These are phyloP conservation scores for Jordanella pulchra DNA, from an alignment of 2,797 vertebrate species.

Conservation along the genomic window DNA sequence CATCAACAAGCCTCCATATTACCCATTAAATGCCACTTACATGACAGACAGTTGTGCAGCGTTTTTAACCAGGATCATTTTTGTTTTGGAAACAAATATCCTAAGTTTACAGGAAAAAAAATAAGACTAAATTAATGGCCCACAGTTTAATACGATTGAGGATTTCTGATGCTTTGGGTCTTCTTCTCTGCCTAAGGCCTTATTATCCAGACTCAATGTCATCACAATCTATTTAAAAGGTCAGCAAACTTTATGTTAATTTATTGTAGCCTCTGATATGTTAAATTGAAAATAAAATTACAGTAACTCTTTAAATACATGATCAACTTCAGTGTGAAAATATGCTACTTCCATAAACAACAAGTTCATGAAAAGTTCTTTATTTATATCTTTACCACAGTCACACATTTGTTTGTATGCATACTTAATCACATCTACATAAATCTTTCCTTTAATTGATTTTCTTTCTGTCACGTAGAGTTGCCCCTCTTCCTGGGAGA, in stretches of 20 bases:
- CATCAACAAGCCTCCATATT: neutral
- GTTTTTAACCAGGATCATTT: neutral
- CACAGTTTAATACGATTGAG: neutral
- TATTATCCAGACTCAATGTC: neutral
- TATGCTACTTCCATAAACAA: neutral
- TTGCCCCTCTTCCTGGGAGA: slow-evolving; percentile 85
- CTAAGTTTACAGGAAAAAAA: no score
- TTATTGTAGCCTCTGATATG: neutral
- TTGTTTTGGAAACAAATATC: neutral
- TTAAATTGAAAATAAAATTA: neutral
- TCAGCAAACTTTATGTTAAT: neutral
- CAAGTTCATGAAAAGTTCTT: neutral
- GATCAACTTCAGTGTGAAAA: neutral
- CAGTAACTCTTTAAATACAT: neutral
- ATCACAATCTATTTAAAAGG: neutral
- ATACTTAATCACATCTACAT: neutral
- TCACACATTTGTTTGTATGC: neutral
- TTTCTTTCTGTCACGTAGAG: slow-evolving; percentile 69
- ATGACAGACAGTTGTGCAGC: neutral
- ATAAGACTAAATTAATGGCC: no score
- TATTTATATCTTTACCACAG: neutral
- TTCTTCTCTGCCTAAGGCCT: neutral
- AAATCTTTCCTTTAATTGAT: neutral
- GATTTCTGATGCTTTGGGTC: neutral
- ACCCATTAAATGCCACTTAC: neutral